A percentile compares a stretch with the other conserved stretches of the same genome.
Conservation (phyloP, 2,797 vertebrate species). For the Allobates femoralis region DNA sequence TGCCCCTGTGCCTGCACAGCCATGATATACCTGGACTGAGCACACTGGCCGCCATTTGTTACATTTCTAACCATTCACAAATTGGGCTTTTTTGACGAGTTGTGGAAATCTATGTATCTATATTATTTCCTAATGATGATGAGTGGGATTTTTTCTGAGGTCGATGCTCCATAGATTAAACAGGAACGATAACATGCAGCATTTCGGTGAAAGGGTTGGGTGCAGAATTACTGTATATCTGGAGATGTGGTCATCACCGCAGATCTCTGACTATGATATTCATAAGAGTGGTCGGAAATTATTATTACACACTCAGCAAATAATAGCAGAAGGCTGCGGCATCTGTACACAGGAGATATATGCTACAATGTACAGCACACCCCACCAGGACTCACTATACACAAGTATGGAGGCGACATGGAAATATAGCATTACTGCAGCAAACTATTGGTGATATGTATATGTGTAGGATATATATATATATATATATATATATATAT, state of each 20-base stretch:
- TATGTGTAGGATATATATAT: not conserved
- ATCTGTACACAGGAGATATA: slow-evolving; percentile 6
- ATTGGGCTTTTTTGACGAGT: no score
- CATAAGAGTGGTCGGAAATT: slow-evolving; percentile 18
- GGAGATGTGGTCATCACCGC: slow-evolving; percentile 8
- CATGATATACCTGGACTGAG: no score
- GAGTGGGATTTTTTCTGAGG: slow-evolving; percentile 35
- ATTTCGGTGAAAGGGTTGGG: slow-evolving; percentile 16
- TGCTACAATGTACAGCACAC: not conserved
- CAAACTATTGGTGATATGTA: no score
- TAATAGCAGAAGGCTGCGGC: not conserved
- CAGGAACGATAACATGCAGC: slow-evolving; percentile 38
- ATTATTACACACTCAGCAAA: slow-evolving; percentile 37
- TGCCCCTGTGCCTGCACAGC: no score
- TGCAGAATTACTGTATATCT: slow-evolving; percentile 27
- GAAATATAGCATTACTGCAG: no score
- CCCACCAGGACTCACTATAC: not conserved
- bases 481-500: not conserved
- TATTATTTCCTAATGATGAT: slow-evolving; percentile 5
- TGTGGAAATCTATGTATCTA: no score
- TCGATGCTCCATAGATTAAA: slow-evolving; percentile 38
- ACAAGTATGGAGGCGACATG: not conserved
- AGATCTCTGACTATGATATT: slow-evolving; percentile 43
- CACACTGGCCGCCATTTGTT: no score
- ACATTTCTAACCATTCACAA: no score